A percentile compares a stretch with the other conserved stretches of the same genome.
Conservation (phyloP, 2,797 vertebrate species). For the Leuciscus waleckii region DNA sequence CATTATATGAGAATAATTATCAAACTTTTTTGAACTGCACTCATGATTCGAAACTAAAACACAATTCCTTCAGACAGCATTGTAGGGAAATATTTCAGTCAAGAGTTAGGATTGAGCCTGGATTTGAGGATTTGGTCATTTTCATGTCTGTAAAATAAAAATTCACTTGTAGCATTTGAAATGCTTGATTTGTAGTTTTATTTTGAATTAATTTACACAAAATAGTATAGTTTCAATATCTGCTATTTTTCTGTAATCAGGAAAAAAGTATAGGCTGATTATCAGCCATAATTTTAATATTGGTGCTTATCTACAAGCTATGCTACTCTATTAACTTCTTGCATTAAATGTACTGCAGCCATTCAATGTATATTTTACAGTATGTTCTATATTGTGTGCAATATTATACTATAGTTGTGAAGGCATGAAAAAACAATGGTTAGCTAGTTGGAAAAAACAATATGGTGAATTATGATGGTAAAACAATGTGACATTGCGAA, state of each 20-base stretch:
- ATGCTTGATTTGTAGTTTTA: background rate
- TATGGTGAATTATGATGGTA: slow-evolving; percentile 39
- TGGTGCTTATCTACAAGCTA: background rate
- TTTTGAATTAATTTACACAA: background rate
- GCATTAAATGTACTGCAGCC: background rate
- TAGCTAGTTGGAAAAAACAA: slow-evolving; percentile 29
- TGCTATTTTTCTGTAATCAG: background rate
- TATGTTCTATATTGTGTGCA: background rate
- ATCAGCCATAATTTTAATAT: background rate
- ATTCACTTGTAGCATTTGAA: background rate
- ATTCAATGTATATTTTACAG: slow-evolving; percentile 22
- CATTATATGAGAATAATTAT: background rate
- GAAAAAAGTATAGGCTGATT: background rate
- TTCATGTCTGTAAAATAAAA: background rate
- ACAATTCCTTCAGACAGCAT: background rate
- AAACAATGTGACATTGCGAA: slow-evolving; percentile 40
- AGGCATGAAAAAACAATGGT: background rate
- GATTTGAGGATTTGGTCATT: background rate
- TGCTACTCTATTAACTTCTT: background rate
- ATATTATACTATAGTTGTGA: background rate
- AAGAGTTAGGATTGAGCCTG: background rate
- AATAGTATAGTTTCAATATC: background rate
- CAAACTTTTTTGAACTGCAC: background rate
- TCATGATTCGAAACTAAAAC: background rate
- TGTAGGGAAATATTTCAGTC: background rate